phyloP scores from a whole-genome alignment of 2,797 vertebrate genomes.

The Agapornis canus region DNA sequence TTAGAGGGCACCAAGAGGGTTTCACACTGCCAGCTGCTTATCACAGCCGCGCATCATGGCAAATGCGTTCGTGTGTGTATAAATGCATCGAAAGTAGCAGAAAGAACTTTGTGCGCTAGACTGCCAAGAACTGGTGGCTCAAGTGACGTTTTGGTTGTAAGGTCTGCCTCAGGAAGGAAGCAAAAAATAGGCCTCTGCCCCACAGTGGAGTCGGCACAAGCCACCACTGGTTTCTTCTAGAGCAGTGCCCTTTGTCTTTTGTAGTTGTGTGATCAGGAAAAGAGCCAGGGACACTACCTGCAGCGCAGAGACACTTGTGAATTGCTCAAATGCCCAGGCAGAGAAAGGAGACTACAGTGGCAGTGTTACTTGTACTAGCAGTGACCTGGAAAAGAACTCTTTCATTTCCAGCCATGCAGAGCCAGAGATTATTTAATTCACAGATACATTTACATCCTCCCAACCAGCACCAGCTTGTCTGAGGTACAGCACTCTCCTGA shows the following conservation, averaged over 20 bases:
- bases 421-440: background rate
- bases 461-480: background rate
- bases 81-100: accelerated
- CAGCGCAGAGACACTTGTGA: background rate
- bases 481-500: background rate
- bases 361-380: background rate
- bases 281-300: background rate
- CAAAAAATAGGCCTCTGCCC: background rate
- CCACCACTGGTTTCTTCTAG: background rate
- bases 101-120: accelerated
- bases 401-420: background rate
- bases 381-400: background rate
- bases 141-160: background rate
- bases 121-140: background rate
- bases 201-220: background rate
- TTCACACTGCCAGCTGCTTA: accelerated
- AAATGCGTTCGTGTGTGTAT: accelerated
- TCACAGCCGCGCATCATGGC: accelerated
- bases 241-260: background rate
- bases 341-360: background rate
- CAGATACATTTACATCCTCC: background rate
- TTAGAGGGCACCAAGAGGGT: background rate
- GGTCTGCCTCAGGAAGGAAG: background rate
- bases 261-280: background rate
- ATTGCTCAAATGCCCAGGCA: background rate